Evolutionary conservation across 2,888 invertebrate genomes (phyloP).

Genomic region (Formica aserva): DNA sequence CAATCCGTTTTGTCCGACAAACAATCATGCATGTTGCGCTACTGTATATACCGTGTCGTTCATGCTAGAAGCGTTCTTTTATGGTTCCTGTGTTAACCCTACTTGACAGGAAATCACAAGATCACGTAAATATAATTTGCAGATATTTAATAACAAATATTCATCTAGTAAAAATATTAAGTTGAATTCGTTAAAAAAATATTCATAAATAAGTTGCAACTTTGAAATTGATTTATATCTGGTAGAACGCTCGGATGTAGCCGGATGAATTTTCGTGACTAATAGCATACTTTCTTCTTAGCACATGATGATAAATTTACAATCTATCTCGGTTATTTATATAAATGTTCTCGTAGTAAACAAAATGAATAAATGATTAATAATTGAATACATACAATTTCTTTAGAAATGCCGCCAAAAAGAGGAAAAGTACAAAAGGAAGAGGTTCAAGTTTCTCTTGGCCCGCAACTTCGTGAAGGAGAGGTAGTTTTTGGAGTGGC

Average conservation of each 20-base stretch:
- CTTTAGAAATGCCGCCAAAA: slow-evolving; percentile 95
- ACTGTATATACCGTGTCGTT: not conserved
- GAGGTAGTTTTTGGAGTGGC: slow-evolving; percentile 99
- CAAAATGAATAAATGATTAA: not conserved
- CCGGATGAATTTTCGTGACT: slow-evolving; percentile 58
- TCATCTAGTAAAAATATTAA: slow-evolving; percentile 57
- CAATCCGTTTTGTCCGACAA: not conserved
- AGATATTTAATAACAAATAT: slow-evolving; percentile 58
- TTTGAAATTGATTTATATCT: not conserved
- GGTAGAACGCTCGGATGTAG: slow-evolving; percentile 48
- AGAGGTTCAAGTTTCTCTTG: slow-evolving; percentile 97
- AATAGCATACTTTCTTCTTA: slow-evolving; percentile 22
- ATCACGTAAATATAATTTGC: slow-evolving; percentile 65
- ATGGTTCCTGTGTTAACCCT: slow-evolving; percentile 72
- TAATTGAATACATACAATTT: not conserved
- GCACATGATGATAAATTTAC: slow-evolving; percentile 60
- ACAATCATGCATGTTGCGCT: not conserved
- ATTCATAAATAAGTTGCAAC: not conserved
- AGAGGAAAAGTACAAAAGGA: slow-evolving; percentile 99
- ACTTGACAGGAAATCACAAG: slow-evolving; percentile 60
- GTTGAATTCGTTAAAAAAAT: slow-evolving; percentile 6
- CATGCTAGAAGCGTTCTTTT: slow-evolving; percentile 72
- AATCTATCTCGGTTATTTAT: slow-evolving; percentile 41
- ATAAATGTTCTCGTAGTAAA: slow-evolving; percentile 2
- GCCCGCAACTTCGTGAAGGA: slow-evolving; percentile 98